Base-by-base conservation (phyloP, 2,888 invertebrate genomes). In the Ommatoiulus sabulosus region DNA sequence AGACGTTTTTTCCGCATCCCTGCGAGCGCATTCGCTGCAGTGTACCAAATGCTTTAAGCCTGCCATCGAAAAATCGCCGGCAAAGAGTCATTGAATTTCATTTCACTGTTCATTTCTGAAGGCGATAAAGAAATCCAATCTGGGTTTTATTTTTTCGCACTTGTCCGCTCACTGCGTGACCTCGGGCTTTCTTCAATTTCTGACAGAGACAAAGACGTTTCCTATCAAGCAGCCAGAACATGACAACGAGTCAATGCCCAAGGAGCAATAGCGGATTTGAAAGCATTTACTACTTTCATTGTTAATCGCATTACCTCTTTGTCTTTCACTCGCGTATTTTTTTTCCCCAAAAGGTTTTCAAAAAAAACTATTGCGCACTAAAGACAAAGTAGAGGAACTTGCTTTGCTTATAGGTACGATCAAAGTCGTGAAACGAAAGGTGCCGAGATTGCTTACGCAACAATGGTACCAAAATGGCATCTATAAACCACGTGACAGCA, bases 111-210 rank as follows among this genome's bases (percentile, higher is more conserved):
- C 80, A 35, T 80, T 80, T 80, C 80, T 35, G 80, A 80, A 80
- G 80, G 80, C 80, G 80, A 80, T 80, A 80, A 80, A 80, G 80
- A 80, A 80, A 80, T 80, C 80, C 80, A 80, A 80, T 80, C 80
- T 80, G 80, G 80, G 12, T 80, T 80, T 80, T 80, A 80, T 80
- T 80, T 80, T 80, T 80, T 80, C 80, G 80, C 80, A 24, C 80
- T 80, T 80, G 80, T 80, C 80, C 35, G 80, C 72, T 72, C 72
- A 0, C 24, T 72, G 72, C 72, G 24, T 80, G 80, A 80, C 80
- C 80, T 35, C 80, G 35, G 80, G 35, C 80, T 80, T 80, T 80
- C 80, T 80, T 35, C 80, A 80, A 80, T 80, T 80, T 80, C 80
- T 63, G 35, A 35, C 35, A 35, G 15, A 80, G 80, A 80, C 80